Evolutionary conservation across 92 coral and sea anemone genomes (phyloP).

Genomic region (Parazoanthus swiftii): DNA sequence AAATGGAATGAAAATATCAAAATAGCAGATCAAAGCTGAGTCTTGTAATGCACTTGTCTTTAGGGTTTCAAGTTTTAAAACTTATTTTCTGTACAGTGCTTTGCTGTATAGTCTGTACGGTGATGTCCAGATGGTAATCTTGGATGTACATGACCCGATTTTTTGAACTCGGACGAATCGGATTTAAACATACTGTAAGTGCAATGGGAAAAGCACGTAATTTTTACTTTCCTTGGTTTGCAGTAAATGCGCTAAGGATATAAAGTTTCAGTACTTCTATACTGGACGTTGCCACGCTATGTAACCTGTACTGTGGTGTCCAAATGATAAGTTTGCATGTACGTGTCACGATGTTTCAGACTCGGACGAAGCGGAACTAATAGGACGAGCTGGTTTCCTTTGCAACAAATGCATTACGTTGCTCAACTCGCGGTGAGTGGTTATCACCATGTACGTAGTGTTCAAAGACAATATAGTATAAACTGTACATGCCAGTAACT

Average conservation of each 20-base stretch:
- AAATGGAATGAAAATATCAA: too few species aligned
- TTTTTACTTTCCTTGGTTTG: too few species aligned
- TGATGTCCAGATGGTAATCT: neutral
- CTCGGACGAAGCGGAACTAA: slow-evolving; percentile 7
- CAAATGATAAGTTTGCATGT: neutral
- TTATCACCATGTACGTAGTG: neutral
- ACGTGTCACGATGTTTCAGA: neutral
- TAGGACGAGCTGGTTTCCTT: slow-evolving; percentile 19
- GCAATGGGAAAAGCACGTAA: too few species aligned
- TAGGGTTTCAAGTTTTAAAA: too few species aligned
- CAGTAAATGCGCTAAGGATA: too few species aligned
- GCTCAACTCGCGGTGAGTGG: slow-evolving; percentile 11
- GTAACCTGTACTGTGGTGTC: neutral
- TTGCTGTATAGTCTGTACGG: neutral
- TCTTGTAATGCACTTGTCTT: too few species aligned
- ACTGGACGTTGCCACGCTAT: too few species aligned
- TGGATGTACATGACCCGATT: neutral
- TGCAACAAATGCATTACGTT: slow-evolving; percentile 22
- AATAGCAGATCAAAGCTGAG: too few species aligned
- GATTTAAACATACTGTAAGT: neutral
- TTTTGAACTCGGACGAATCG: neutral
- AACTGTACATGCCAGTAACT: too few species aligned
- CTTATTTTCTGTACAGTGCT: too few species aligned
- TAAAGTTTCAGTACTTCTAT: too few species aligned
- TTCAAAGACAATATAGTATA: too few species aligned